Conservation (phyloP, 2,888 invertebrate genomes). For the Pristionchus exspectatus region DNA sequence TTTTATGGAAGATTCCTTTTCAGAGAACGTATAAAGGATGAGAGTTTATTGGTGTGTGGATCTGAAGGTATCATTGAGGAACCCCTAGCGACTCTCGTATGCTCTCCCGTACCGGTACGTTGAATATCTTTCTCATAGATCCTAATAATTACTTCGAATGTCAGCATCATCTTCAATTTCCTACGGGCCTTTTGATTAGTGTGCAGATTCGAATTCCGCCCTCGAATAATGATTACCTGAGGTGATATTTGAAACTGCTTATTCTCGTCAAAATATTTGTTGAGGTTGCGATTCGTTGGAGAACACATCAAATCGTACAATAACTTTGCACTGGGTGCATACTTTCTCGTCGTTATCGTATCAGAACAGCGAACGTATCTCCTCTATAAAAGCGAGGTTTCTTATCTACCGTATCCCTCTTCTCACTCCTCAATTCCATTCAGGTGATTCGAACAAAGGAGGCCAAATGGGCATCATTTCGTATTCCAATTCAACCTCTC, state of each 20-base stretch:
- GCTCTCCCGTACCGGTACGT: constrained; percentile 38
- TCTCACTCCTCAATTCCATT: background rate
- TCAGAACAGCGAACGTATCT: constrained; percentile 19
- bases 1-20: background rate
- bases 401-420: background rate
- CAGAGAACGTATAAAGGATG: constrained; percentile 37
- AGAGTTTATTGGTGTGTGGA: constrained; percentile 24
- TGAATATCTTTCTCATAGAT: background rate
- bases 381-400: constrained; percentile 53
- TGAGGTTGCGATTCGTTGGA: constrained; percentile 45
- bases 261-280: background rate
- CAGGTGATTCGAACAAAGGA: constrained; percentile 41
- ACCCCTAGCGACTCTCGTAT: constrained; percentile 40
- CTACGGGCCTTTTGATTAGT: constrained; percentile 37
- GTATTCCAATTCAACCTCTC: constrained; percentile 34
- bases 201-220: constrained; percentile 43
- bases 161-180: constrained; percentile 15
- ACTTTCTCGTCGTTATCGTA: constrained; percentile 41
- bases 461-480: constrained; percentile 50
- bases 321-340: constrained; percentile 48
- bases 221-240: constrained; percentile 44
- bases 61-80: background rate
- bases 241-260: background rate
- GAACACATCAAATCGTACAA: constrained; percentile 54
- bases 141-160: background rate